phyloP scores from a whole-genome alignment of 2,888 invertebrate species.

The Julus scandinavius region DNA sequence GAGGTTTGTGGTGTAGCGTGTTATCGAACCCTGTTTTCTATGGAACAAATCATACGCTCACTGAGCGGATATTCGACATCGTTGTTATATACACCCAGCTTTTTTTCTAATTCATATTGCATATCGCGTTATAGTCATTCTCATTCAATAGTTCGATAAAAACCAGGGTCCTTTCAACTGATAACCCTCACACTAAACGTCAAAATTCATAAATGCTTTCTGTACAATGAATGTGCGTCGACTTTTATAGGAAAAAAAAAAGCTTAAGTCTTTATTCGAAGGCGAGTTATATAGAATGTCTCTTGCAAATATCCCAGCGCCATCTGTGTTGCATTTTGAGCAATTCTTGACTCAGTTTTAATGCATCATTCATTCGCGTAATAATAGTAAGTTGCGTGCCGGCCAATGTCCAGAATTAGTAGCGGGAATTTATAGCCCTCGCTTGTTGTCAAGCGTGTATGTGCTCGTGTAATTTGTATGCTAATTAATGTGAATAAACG shows the following conservation, averaged over 20 bases:
- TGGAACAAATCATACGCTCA: neutral
- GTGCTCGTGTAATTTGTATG: neutral
- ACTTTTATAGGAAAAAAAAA: too few species aligned
- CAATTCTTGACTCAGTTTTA: neutral
- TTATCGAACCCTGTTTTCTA: neutral
- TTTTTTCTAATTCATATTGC: conserved; percentile 22
- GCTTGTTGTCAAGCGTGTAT: conserved; percentile 2
- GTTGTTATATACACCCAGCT: neutral
- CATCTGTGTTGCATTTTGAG: neutral
- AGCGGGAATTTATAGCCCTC: neutral
- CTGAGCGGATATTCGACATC: neutral
- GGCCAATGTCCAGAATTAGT: neutral
- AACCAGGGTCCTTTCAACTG: neutral
- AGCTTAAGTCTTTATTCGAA: too few species aligned
- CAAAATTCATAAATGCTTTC: neutral
- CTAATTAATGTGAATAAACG: neutral
- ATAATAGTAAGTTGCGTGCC: neutral
- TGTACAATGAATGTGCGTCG: too few species aligned
- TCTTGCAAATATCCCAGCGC: neutral
- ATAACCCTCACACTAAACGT: neutral
- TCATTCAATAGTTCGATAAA: neutral
- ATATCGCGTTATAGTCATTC: neutral
- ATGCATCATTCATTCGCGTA: too few species aligned
- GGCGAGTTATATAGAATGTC: too few species aligned
- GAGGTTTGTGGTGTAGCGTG: conserved; percentile 9